Evolutionary conservation across 2,797 vertebrate genomes (phyloP).

Genomic region (Eleutherodactylus coqui): DNA sequence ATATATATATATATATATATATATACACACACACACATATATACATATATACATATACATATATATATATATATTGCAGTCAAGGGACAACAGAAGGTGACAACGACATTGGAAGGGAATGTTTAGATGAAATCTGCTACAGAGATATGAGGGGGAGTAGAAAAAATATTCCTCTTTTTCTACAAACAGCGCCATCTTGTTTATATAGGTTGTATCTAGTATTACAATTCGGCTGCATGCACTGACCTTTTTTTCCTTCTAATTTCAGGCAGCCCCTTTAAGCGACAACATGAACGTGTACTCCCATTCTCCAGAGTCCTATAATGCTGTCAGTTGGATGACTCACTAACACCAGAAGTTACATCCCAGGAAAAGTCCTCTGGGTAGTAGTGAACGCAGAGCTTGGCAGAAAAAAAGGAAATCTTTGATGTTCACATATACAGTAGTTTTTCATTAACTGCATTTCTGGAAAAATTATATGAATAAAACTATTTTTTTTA

Average conservation of each 20-base stretch:
- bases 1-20: no score
- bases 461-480: not conserved
- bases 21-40: no score
- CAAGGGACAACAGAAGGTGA: no score
- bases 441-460: not conserved
- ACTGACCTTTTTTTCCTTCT: not conserved
- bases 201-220: not conserved
- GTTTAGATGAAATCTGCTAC: not conserved
- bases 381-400: not conserved
- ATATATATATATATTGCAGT: no score
- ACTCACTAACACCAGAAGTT: conserved; percentile 22
- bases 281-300: not conserved
- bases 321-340: conserved; percentile 21
- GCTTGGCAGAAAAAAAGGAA: conserved; percentile 23
- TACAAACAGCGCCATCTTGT: not conserved
- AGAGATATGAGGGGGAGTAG: not conserved
- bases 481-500: not conserved
- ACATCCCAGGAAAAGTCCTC: conserved; percentile 9
- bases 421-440: not conserved
- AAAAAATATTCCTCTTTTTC: not conserved
- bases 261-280: not conserved
- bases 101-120: not conserved
- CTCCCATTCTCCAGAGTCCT: not conserved
- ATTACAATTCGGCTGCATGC: not conserved
- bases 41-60: no score